Percentiles rank a stretch among this genome's conserved stretches.
These are phyloP conservation scores for Anthrax anthrax DNA, from an alignment of 2,888 invertebrate genomes.

Conservation along the genomic window DNA sequence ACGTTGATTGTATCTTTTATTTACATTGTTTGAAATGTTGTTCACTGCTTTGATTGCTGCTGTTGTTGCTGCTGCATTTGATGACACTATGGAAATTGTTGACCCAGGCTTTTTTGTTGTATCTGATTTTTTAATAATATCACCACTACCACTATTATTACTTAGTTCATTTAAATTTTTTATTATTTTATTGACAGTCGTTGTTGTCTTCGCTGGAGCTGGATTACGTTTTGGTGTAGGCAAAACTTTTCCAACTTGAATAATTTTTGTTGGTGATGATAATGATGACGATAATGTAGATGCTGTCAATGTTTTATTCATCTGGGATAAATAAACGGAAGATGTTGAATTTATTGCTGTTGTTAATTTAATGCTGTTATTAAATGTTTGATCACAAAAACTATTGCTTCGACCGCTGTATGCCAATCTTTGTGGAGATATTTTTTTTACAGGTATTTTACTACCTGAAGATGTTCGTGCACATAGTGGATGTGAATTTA, in stretches of 20 bases:
- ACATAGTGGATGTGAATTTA: constrained; percentile 17
- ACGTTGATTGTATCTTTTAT: not conserved
- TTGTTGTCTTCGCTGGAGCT: constrained; percentile 2
- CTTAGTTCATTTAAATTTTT: constrained; percentile 13
- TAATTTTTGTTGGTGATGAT: not conserved
- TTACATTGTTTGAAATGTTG: not conserved
- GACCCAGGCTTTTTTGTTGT: not conserved
- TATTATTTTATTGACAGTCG: constrained; percentile 14
- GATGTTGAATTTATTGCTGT: too few species aligned
- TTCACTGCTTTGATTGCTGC: not conserved
- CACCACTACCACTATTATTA: not conserved
- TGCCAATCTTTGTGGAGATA: constrained; percentile 16
- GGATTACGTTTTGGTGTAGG: constrained; percentile 2
- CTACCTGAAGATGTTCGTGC: constrained; percentile 39
- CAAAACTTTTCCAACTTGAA: constrained; percentile 7
- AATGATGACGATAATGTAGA: not conserved
- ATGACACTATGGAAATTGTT: constrained; percentile 2
- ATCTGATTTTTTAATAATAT: too few species aligned
- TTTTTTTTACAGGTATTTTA: constrained; percentile 42
- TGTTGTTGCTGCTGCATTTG: constrained; percentile 4
- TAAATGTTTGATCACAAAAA: constrained; percentile 17
- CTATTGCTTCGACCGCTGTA: constrained; percentile 24
- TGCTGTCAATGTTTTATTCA: not conserved
- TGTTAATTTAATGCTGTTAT: not conserved
- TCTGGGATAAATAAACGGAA: not conserved